Evolutionary conservation across 1,140 invertebrate genomes (phyloP), one percentile per base, ranked within the genome.

Genomic region (Episyrphus balteatus): DNA sequence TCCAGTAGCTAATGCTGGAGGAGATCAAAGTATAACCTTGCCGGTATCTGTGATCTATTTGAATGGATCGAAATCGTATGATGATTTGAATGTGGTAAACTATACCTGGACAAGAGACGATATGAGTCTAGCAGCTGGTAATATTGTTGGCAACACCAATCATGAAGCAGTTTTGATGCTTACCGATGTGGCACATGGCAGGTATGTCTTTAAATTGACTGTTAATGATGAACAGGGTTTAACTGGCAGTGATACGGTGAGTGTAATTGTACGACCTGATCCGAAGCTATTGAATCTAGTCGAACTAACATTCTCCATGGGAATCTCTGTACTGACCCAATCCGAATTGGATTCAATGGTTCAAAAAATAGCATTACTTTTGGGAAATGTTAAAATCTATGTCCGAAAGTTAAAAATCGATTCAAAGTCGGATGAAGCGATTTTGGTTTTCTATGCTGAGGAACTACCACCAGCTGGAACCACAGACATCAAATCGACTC

Each of bases 201-300:
- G 82, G 52, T 97, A 96, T 57, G 78, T 89, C 1, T 97, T 94
- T 58, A 83, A 81, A 56, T 70, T 96, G 30, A 89, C 82, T 47
- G 91, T 96, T 5, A 83, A 76, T 36, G 93, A 97, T 70, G 85
- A 87, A 47, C 90, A 95, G 69, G 92, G 91, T 3, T 70, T 87
- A 12, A 81, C 76, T 1, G 80, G 78, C 55, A 78, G 81, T 14
- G 89, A 94, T 62, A 84, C 82, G 8, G 86, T 88, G 6, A 88
- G 84, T 39, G 75, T 96, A 8, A 84, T 86, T 59, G 86, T 96
- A 0, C 88, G 90, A 68, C 74, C 81, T 60, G 87, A 90, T 71
- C 80, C 81, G 0, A 72, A 85, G 55, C 68, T 86, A 19, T 70
- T 80, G 55, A 78, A 89, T 68, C 70, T 91, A 38, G 76, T 94